Base-by-base conservation (phyloP, 2,797 vertebrate genomes). In the Xiphophorus birchmanni region DNA sequence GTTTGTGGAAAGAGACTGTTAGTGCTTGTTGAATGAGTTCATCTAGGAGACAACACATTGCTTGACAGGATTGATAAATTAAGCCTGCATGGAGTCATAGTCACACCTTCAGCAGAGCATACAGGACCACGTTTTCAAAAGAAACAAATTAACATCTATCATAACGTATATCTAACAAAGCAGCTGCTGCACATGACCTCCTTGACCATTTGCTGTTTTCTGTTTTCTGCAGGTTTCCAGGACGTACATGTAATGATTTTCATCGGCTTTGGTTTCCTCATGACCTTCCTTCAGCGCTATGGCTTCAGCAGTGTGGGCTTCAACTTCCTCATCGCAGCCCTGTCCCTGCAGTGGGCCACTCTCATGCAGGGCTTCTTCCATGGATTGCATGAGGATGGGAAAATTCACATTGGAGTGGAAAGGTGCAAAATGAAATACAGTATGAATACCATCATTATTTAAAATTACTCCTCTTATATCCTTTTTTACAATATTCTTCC, bases 261-360 rank as follows among this genome's bases (percentile, higher is more conserved):
- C 85, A 92, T 98, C 0, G 97, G 98, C 50, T 98, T 99, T 0
- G 98, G 98, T 72, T 97, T 99, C 83, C 94, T 99, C 74, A 95
- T 98, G 97, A 97, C 95, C 50, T 98, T 99, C 94, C 92, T 99
- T 21, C 91, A 97, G 90, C 95, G 96, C 0, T 98, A 97, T 0
- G 95, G 97, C 80, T 97, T 95, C 18, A 94, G 97, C 91, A 97
- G 96, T 0, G 89, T 95, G 23, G 97, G 96, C 82, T 96, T 96
- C 92, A 98, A 96, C 95, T 96, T 99, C 92, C 96, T 99, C 74
- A 83, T 97, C 0, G 93, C 96, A 0, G 95, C 97, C 45, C 97
- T 98, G 0, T 75, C 96, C 58, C 90, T 98, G 85, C 98, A 99
- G 92, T 98, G 98, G 98, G 96, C 97, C 2, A 91, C 97, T 0